phyloP scores from a whole-genome alignment of 2,888 invertebrate genomes.

The Dasypogon diadema region DNA sequence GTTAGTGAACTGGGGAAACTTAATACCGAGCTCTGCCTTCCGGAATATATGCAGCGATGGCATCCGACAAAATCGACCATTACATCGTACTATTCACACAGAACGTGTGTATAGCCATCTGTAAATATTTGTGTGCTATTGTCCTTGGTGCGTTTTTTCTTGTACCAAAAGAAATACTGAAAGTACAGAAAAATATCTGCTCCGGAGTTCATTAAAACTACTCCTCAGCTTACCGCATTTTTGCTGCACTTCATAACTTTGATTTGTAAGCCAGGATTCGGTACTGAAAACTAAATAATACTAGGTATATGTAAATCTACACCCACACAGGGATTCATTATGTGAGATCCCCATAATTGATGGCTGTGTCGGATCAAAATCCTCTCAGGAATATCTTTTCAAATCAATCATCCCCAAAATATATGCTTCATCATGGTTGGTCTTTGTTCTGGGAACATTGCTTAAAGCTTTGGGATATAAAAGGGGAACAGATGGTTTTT shows the following conservation, averaged over 20 bases:
- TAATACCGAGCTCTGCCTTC: slow-evolving; percentile 1
- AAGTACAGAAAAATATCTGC: not conserved
- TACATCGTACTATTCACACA: not conserved
- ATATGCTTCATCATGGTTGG: slow-evolving; percentile 49
- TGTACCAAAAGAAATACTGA: not conserved
- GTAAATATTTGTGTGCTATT: not conserved
- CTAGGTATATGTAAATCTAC: not conserved
- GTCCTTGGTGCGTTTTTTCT: not conserved
- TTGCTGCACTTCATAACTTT: not conserved
- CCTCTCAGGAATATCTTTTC: slow-evolving; percentile 24
- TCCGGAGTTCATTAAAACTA: slow-evolving; percentile 13
- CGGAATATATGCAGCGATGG: not conserved
- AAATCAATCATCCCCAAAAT: slow-evolving; percentile 52
- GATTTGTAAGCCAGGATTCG: not conserved
- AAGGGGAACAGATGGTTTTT: slow-evolving; percentile 35
- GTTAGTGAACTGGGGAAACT: slow-evolving; percentile 1
- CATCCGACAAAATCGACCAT: slow-evolving; percentile 17
- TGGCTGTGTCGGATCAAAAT: slow-evolving; percentile 20
- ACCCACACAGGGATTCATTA: slow-evolving; percentile 26
- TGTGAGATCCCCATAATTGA: slow-evolving; percentile 25
- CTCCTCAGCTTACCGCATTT: not conserved
- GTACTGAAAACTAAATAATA: not conserved
- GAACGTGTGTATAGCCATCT: not conserved
- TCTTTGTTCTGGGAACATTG: not conserved
- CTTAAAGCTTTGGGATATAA: not conserved